A percentile compares a stretch with the other conserved stretches of the same genome.
Conservation (phyloP, 1,140 invertebrate species). For the Maconellicoccus hirsutus region DNA sequence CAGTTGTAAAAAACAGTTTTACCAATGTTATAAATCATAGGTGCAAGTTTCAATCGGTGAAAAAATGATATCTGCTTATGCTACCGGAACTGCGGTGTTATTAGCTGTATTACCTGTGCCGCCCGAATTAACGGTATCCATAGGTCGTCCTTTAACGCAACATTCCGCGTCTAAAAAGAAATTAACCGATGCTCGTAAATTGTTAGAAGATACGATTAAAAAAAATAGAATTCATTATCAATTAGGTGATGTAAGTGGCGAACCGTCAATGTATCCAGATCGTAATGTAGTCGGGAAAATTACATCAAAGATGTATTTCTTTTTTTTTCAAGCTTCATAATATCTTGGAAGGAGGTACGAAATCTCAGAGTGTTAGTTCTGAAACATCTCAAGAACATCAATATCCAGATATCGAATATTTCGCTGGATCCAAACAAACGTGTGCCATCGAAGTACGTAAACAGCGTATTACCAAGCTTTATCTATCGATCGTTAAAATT, state of each 20-base stretch:
- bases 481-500: too few species aligned
- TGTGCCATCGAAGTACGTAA: conserved; percentile 69
- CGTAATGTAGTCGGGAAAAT: neutral
- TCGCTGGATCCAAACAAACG: conserved; percentile 66
- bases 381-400: conserved; percentile 56
- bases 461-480: conserved; percentile 13
- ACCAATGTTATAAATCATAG: conserved; percentile 31
- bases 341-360: neutral
- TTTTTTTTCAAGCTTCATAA: neutral
- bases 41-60: conserved; percentile 81
- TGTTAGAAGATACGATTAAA: conserved; percentile 51
- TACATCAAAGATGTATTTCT: neutral
- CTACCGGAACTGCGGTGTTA: conserved; percentile 74
- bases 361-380: conserved; percentile 39
- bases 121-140: conserved; percentile 50
- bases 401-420: conserved; percentile 62
- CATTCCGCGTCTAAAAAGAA: conserved; percentile 24
- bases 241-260: conserved; percentile 7
- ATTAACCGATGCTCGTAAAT: conserved; percentile 49
- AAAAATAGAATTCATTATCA: conserved; percentile 39
- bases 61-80: conserved; percentile 70
- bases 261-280: too few species aligned
- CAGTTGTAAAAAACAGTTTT: neutral
- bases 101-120: conserved; percentile 57
- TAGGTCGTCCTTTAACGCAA: conserved; percentile 45